phyloP scores from a whole-genome alignment of 2,888 invertebrate species.

The Parnassius mnemosyne region DNA sequence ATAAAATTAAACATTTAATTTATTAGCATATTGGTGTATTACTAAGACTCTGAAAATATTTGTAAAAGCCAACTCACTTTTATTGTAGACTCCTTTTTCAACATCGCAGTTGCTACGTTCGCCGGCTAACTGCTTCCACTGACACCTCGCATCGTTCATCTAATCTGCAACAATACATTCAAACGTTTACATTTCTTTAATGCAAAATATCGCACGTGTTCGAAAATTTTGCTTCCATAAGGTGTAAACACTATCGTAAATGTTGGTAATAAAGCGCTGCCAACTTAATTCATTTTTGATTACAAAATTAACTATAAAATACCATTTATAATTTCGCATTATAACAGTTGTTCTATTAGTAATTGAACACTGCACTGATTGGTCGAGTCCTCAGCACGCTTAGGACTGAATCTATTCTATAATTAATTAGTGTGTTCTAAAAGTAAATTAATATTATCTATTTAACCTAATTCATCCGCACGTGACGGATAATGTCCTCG shows the following conservation, averaged over 20 bases:
- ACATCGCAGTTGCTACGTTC: constrained; percentile 7
- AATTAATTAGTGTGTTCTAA: too few species aligned
- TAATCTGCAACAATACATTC: constrained; percentile 8
- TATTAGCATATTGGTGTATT: too few species aligned
- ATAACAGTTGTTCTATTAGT: too few species aligned
- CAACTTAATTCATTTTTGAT: not conserved
- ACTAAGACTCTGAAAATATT: too few species aligned
- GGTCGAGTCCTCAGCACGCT: too few species aligned
- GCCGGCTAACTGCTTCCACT: not conserved
- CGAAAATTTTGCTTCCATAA: too few species aligned
- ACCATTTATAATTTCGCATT: not conserved
- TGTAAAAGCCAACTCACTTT: constrained; percentile 24
- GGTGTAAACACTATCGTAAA: not conserved
- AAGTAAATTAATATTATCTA: not conserved
- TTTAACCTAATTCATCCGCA: constrained; percentile 9
- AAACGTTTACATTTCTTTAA: not conserved
- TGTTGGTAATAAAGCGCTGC: not conserved
- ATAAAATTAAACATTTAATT: too few species aligned
- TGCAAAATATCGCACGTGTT: too few species aligned
- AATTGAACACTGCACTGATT: too few species aligned
- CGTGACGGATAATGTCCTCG: constrained; percentile 1
- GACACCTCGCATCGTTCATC: not conserved
- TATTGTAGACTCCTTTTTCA: constrained; percentile 29
- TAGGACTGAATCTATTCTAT: too few species aligned
- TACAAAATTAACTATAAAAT: constrained; percentile 2